Evolutionary conservation across 2,113 vertebrate genomes (phyloP).

Genomic region (Ciconia maguari): DNA sequence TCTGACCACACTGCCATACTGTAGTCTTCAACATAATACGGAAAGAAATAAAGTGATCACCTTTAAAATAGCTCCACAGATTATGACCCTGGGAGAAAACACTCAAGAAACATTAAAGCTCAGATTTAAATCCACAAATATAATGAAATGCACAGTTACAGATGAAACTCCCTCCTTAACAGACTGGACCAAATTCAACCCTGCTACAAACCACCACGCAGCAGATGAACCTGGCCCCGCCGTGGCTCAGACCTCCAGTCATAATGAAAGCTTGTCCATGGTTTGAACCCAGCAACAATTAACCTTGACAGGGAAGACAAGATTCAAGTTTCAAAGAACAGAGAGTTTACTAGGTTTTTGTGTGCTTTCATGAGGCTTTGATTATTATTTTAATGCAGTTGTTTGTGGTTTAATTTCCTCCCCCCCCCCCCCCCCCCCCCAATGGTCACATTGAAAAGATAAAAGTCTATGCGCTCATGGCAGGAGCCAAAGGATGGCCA

Average conservation of each 20-base stretch:
- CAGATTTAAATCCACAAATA: neutral
- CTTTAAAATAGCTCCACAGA: neutral
- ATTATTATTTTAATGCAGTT: slow-evolving; percentile 54
- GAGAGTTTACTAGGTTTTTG: neutral
- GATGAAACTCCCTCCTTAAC: neutral
- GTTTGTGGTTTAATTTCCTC: slow-evolving; percentile 10
- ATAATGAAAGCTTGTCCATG: slow-evolving; percentile 30
- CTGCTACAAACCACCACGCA: neutral
- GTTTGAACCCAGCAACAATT: slow-evolving; percentile 49
- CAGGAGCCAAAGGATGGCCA: neutral
- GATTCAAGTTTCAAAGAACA: slow-evolving; percentile 43
- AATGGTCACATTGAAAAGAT: neutral
- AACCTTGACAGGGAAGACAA: slow-evolving; percentile 41
- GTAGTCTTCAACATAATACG: neutral
- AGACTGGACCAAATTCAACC: neutral
- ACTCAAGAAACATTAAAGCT: neutral
- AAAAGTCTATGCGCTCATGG: neutral
- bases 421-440: too few species aligned
- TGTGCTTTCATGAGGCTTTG: neutral
- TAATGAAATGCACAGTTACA: neutral
- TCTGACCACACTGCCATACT: neutral
- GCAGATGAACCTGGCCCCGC: neutral
- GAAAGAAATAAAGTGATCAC: neutral
- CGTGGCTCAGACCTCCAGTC: neutral
- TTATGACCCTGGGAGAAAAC: neutral